Base-by-base conservation (phyloP, 2,888 invertebrate species). In the Vandiemenella viatica region DNA sequence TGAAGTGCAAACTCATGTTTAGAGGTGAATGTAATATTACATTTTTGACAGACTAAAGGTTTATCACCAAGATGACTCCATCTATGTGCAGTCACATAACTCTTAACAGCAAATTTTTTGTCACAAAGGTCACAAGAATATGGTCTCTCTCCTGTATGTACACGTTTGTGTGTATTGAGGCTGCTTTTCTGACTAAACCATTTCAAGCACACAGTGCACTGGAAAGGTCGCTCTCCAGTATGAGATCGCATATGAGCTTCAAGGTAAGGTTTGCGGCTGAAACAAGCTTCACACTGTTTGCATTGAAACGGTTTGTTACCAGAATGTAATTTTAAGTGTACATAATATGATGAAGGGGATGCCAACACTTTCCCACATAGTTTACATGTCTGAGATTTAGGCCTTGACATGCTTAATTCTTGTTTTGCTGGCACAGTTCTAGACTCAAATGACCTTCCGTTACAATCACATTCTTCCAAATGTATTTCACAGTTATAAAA, bases 261-360 rank as follows among this genome's bases (percentile, higher is more conserved):
- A 56, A 84, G 67, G 65, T 85, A 84, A 44, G 83, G 83, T 68
- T 84, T 85, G 58, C 84, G 77, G 62, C 83, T 83, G 63, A 84
- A 85, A 53, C 81, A 79, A 43, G 83, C 83, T 61, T 83, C 83
- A 65, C 84, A 84, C 44, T 76, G 75, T 57, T 79, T 79, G 68
- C 85, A 85, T 61, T 79, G 79, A 67, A 81, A 85, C 53, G 84
- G 84, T 65, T 85, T 85, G 64, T 79, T 80, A 58, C 81, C 79
- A 19, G 84, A 84, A 67, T 85, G 84, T 56, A 83, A 72, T 66
- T 84, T 84, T 81, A 84, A 81, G 66, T 85, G 85, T 59, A 84
- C 85, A 63, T 85, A 83, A 64, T 83, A 83, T 56, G 82, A 83
- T 38, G 82, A 81, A 51, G 82, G 77, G 13, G 83, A 83, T 48